Evolutionary conservation across 2,797 vertebrate genomes (phyloP), one percentile per base, ranked within the genome.

Genomic region (Choloepus didactylus): DNA sequence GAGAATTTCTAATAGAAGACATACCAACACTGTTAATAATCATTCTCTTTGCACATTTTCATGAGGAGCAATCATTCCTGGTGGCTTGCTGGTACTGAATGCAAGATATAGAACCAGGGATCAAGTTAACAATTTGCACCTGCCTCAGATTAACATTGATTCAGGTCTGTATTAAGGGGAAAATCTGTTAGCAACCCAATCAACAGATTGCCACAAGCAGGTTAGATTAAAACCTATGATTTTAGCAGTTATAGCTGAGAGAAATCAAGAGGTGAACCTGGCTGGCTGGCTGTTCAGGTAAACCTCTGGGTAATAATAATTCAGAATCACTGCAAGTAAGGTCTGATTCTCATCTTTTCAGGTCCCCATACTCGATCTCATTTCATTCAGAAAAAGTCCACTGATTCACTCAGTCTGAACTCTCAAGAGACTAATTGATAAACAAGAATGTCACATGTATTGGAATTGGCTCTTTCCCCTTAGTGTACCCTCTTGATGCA

Each of bases 341-440:
- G 14, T 56, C 54, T 38, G 15, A 56, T n/a, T 23, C 29, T 93
- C 3, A 49, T 19, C 6, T 66, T 70, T 82, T 72, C 27, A 29
- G 3, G 11, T 59, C 19, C 56, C n/a, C 25, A 54, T 14, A 80
- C 27, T 44, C 15, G 21, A 76, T 87, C 19, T 79, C 46, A 80
- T 84, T 93, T 79, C 70, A 87, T 49, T 70, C 21, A 23, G 86
- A 82, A 83, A 38, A 82, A 5, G 77, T 41, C 76, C 35, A 72
- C 27, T 35, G 35, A 35, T 35, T 83, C 21, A n/a, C 49, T 46
- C 19, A 18, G 84, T 60, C 19, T 54, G 44, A 90, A 66, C 31
- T 19, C 27, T 54, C 38, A 67, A 31, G 46, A 66, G n/a, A 87
- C 92, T 85, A n/a, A 79, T 31, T 31, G 75, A 69, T 54, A 81